phyloP scores from a whole-genome alignment of 2,797 vertebrate species.

The Eulemur coronatus region DNA sequence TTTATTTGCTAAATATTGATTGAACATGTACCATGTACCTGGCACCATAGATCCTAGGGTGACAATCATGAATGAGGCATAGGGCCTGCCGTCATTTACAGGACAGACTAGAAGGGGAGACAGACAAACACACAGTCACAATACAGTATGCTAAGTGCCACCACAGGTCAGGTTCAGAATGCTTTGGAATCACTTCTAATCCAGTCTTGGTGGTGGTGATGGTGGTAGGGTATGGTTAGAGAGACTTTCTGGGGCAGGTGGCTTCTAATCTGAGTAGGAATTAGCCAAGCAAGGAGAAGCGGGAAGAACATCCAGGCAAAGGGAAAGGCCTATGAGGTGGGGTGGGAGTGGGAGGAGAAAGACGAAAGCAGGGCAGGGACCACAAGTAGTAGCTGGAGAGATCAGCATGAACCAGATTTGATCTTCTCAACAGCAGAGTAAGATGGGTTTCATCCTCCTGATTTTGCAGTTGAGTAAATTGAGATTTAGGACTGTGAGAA shows the following conservation, averaged over 20 bases:
- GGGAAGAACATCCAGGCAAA: background rate
- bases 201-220: background rate
- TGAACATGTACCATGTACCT: background rate
- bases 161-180: background rate
- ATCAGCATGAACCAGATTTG: background rate
- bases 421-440: background rate
- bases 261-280: background rate
- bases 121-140: background rate
- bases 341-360: background rate
- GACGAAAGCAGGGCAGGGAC: background rate
- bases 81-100: background rate
- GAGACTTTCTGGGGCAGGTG: background rate
- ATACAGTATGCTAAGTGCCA: too few species aligned
- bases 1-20: background rate
- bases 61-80: background rate
- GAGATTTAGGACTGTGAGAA: background rate
- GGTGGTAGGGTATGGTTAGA: background rate
- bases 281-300: background rate
- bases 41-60: background rate
- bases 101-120: background rate
- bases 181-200: background rate
- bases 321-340: background rate
- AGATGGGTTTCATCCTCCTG: background rate
- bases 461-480: background rate
- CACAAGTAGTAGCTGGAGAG: background rate